phyloP scores from a whole-genome alignment of 2,113 vertebrate genomes.

The Myodes glareolus region DNA sequence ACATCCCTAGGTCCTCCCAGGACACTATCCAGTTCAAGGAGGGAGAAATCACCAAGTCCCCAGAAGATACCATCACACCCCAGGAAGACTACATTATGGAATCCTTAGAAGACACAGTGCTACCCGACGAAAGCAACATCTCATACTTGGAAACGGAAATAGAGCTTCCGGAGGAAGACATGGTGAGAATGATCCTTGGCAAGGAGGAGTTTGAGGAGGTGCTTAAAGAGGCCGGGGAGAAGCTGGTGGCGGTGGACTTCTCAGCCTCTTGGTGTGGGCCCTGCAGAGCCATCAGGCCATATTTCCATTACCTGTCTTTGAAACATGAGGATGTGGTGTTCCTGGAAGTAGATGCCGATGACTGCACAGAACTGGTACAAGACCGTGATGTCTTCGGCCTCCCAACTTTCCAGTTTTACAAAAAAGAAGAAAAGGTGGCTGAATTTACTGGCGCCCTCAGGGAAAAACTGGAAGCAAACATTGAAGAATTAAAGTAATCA shows the following conservation, averaged over 20 bases:
- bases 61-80: neutral
- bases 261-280: slow-evolving; percentile 66
- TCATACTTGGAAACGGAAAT: accelerated
- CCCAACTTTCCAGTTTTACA: slow-evolving; percentile 80
- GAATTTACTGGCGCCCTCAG: slow-evolving; percentile 63
- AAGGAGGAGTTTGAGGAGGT: slow-evolving; percentile 55
- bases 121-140: neutral
- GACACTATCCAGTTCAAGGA: neutral
- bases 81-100: accelerated
- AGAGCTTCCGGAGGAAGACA: neutral
- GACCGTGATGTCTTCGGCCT: neutral
- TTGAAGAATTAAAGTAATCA: slow-evolving; percentile 74
- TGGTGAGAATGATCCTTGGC: slow-evolving; percentile 54
- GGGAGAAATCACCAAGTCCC: accelerated
- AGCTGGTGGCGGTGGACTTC: slow-evolving; percentile 69
- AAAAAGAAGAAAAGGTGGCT: slow-evolving; percentile 72
- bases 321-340: slow-evolving; percentile 62
- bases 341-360: slow-evolving; percentile 57
- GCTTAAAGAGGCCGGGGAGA: slow-evolving; percentile 60
- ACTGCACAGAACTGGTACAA: slow-evolving; percentile 58
- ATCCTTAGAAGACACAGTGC: neutral
- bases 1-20: accelerated
- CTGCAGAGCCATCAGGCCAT: slow-evolving; percentile 56
- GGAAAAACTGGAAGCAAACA: slow-evolving; percentile 54
- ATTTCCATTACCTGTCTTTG: slow-evolving; percentile 51